Evolutionary conservation across 1,140 invertebrate species (phyloP), one percentile per base, ranked within the genome.

Genomic region (Leptonema lineaticorne): DNA sequence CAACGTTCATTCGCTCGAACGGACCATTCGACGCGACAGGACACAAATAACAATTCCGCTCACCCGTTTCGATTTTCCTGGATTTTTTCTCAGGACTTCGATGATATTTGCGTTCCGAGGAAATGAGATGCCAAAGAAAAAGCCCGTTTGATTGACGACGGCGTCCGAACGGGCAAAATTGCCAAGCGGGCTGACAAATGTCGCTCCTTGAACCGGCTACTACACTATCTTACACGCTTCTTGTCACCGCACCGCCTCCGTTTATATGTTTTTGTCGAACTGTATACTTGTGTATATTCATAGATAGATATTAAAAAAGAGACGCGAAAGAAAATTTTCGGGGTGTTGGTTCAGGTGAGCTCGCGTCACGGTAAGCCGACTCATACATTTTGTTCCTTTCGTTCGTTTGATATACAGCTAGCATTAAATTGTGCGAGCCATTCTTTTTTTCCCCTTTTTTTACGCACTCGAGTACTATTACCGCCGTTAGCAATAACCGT

Each of bases 71-170:
- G 50, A n/a, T 5, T 24, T 11, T 26, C n/a, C 24, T 24, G 50
- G 24, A 53, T 24, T 14, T 53, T 24, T 26, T 22, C 20, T 24
- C 4, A 53, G 50, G 9, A 7, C 20, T 24, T 11, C n/a, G 20
- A 71, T 72, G 70, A 72, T 72, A 72, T 72, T 72, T 69, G 67
- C n/a, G 37, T 41, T 67, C 67, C 63, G 45, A 69, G 71, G 71
- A 72, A 72, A 72, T 72, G 71, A 72, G 71, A 72, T 72, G 71
- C 71, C 71, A 72, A 69, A 69, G 71, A 72, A 72, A 72, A 72
- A 72, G 67, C 71, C 71, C 59, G 28, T 63, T 69, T 72, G 71
- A 72, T 72, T 72, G 71, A 72, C 71, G 71, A 72, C 64, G 60
- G 45, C 33, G 62, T 64, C 71, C 64, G 63, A 24, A 50, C 64